These are phyloP conservation scores for Hylomyscus alleni DNA, from an alignment of 2,797 vertebrate genomes.

Conservation along the genomic window DNA sequence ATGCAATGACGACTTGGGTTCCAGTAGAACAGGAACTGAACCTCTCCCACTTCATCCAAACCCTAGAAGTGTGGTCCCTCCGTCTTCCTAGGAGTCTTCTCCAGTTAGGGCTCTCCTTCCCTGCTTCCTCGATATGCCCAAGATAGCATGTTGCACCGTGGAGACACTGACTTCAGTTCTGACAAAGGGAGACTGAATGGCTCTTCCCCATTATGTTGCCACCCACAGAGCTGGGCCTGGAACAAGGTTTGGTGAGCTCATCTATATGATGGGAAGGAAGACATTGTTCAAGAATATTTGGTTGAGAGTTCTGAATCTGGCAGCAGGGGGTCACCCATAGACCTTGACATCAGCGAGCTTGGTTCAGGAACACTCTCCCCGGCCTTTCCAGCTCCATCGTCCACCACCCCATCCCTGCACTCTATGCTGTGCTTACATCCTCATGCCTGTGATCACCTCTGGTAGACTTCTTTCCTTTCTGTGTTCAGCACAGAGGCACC, in stretches of 20 bases:
- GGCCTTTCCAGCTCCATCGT: neutral
- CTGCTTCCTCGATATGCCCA: neutral
- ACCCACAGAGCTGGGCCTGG: neutral
- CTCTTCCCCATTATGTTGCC: neutral
- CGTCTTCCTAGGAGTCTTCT: neutral
- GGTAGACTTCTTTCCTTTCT: neutral
- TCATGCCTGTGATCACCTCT: neutral
- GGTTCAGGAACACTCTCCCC: neutral
- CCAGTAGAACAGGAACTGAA: neutral
- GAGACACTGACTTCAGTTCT: neutral
- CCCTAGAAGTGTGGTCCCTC: neutral
- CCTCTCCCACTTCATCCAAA: neutral
- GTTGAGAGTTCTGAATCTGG: neutral
- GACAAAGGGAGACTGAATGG: neutral
- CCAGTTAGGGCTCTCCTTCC: fast-evolving
- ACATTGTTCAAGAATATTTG: neutral
- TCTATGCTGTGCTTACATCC: neutral
- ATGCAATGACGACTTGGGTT: neutral
- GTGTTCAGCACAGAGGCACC: neutral
- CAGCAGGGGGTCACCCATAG: neutral
- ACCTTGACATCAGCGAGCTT: neutral
- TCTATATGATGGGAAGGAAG: neutral
- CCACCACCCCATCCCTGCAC: neutral
- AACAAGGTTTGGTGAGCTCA: neutral
- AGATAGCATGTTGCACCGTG: neutral